These are phyloP conservation scores for Phanerotoma sp. DNA, from an alignment of 2,888 invertebrate species.

Conservation along the genomic window DNA sequence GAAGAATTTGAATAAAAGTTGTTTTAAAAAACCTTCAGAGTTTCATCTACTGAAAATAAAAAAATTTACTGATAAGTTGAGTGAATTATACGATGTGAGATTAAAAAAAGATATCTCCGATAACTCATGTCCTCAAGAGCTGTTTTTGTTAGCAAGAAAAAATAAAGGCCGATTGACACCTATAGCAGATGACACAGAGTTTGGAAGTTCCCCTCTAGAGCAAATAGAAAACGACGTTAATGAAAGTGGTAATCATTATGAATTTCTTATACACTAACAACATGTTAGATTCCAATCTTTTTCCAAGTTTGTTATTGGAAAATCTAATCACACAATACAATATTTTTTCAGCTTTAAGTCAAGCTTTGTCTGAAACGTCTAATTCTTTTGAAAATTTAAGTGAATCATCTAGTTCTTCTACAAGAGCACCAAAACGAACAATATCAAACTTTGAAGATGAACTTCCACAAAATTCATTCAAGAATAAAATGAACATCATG, in stretches of 20 bases:
- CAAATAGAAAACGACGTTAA: background rate
- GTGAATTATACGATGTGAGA: conserved; percentile 1
- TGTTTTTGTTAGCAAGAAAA: background rate
- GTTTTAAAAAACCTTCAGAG: background rate
- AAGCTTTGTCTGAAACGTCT: background rate
- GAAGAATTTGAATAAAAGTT: background rate
- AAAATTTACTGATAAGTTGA: conserved; percentile 1
- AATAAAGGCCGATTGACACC: background rate
- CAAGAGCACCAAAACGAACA: background rate
- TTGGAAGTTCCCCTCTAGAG: background rate
- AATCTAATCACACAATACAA: background rate
- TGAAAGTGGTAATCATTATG: background rate
- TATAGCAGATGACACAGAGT: background rate
- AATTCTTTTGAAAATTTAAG: background rate
- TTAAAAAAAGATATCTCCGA: background rate
- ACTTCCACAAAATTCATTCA: background rate
- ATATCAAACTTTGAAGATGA: background rate
- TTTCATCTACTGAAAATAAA: conserved; percentile 1
- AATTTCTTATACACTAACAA: background rate
- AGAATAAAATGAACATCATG: background rate
- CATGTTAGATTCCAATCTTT: background rate
- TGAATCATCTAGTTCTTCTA: background rate
- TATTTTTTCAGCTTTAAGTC: background rate
- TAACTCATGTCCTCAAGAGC: background rate
- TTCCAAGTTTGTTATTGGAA: background rate